These are phyloP conservation scores for Emberiza fucata DNA, from an alignment of 2,113 vertebrate genomes.

Conservation along the genomic window DNA sequence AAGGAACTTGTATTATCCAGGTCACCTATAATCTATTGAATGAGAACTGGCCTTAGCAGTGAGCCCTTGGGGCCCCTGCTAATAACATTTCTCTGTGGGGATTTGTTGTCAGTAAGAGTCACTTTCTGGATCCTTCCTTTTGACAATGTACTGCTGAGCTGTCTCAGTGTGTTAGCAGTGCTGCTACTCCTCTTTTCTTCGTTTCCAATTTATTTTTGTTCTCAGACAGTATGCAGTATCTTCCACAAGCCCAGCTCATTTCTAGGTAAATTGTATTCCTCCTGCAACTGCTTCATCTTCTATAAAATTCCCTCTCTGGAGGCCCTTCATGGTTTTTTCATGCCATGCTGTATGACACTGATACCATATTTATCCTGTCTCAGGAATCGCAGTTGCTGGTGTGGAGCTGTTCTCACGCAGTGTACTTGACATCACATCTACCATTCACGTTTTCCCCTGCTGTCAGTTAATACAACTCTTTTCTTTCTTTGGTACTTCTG, in stretches of 20 bases:
- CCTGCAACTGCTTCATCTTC: not conserved
- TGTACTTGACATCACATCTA: not conserved
- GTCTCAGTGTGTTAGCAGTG: not conserved
- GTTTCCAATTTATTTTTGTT: not conserved
- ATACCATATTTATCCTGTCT: not conserved
- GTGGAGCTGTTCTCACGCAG: not conserved
- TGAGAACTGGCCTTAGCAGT: not conserved
- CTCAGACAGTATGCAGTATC: not conserved
- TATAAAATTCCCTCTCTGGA: not conserved
- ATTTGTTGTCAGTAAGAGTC: not conserved
- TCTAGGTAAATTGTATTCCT: not conserved
- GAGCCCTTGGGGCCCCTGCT: not conserved
- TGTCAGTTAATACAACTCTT: not conserved
- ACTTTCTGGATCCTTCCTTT: conserved; percentile 6
- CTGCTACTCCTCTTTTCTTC: not conserved
- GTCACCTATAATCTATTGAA: conserved; percentile 26
- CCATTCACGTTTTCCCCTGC: not conserved
- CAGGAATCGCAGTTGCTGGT: not conserved
- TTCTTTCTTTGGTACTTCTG: not conserved
- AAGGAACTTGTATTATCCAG: conserved; percentile 6
- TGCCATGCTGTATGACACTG: not conserved
- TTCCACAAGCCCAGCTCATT: not conserved
- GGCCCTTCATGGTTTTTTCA: not conserved
- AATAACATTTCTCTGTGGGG: not conserved
- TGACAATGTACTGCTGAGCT: not conserved